Percentiles rank a stretch among this genome's conserved stretches.
Evolutionary conservation across 30 jellyfish, hydroid and myxozoan genomes (phyloP).

Genomic region (Turritopsis dohrnii): DNA sequence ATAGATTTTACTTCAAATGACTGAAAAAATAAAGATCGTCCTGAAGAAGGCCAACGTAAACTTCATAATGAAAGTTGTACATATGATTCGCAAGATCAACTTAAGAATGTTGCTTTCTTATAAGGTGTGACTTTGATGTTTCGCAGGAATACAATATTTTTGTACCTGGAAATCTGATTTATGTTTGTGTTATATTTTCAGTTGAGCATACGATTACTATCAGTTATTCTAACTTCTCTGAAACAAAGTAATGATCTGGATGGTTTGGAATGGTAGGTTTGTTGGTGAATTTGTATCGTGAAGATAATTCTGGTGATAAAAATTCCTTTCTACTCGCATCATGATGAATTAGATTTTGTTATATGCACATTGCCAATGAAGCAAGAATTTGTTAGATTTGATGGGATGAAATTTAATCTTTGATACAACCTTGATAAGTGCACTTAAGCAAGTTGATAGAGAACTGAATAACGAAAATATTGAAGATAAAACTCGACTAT

Average conservation of each 20-base stretch:
- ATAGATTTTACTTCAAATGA: slow-evolving; percentile 13
- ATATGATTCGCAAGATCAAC: slow-evolving; percentile 29
- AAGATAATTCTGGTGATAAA: neutral
- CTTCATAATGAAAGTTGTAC: slow-evolving; percentile 26
- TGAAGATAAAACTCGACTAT: no score
- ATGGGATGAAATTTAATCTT: no score
- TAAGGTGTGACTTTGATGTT: neutral
- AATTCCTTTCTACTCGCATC: no score
- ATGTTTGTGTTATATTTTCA: neutral
- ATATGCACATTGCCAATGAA: no score
- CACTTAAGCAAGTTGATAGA: no score
- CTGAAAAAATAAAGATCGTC: slow-evolving; percentile 7
- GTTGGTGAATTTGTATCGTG: neutral
- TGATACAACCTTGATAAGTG: no score
- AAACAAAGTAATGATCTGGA: neutral
- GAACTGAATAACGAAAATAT: no score
- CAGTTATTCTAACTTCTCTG: slow-evolving; percentile 12
- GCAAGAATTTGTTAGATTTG: no score
- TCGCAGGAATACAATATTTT: neutral
- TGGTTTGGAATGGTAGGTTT: slow-evolving; percentile 30
- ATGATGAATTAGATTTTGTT: no score
- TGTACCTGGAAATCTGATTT: neutral
- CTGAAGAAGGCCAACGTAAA: slow-evolving; percentile 20
- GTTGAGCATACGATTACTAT: slow-evolving; percentile 30
- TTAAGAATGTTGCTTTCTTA: slow-evolving; percentile 23